Conservation (phyloP, 1,140 invertebrate species). For the Solenopsis fugax region DNA sequence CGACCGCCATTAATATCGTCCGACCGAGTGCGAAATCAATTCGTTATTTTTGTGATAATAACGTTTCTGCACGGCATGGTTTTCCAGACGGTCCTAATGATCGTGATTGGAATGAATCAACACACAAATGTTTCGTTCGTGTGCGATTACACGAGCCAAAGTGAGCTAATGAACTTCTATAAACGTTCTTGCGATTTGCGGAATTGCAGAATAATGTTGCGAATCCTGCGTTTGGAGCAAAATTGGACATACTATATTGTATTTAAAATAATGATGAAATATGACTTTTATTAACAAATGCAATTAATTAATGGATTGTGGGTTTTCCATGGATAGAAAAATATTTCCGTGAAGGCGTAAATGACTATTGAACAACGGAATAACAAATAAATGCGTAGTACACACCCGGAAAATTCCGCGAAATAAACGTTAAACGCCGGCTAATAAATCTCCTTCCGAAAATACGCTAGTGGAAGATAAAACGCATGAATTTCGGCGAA, state of each 20-base stretch:
- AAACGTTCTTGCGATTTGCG: not conserved
- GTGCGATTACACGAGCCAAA: not conserved
- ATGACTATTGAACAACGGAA: not conserved
- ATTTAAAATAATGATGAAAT: not conserved
- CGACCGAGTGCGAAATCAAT: conserved; percentile 4
- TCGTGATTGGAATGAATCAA: conserved; percentile 4
- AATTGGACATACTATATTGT: not conserved
- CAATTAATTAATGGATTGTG: not conserved
- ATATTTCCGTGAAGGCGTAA: not conserved
- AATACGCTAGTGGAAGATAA: not conserved
- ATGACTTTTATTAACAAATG: not conserved
- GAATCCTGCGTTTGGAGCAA: not conserved
- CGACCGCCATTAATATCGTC: conserved; percentile 16
- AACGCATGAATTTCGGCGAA: not conserved
- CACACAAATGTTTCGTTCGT: conserved; percentile 5
- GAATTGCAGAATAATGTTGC: not conserved
- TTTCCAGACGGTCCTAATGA: not conserved
- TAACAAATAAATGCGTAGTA: not conserved
- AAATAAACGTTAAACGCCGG: not conserved
- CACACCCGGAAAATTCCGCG: not conserved
- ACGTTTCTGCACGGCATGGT: not conserved
- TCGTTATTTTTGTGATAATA: conserved; percentile 32
- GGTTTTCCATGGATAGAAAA: not conserved
- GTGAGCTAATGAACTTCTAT: not conserved
- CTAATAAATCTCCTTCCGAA: not conserved